phyloP scores from a whole-genome alignment of 2,888 invertebrate genomes.

The Leuctra nigra region DNA sequence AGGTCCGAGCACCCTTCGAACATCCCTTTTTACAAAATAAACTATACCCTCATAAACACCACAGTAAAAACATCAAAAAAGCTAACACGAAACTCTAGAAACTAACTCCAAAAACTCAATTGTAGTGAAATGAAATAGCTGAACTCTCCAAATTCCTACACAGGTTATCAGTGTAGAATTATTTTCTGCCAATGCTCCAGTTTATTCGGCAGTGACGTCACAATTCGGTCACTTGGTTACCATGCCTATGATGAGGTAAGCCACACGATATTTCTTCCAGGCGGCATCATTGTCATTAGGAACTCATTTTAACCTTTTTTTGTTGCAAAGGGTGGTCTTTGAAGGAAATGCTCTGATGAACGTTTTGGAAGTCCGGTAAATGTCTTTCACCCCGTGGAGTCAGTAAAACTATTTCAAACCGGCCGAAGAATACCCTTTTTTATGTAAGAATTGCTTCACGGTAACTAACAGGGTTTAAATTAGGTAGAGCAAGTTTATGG shows the following conservation, averaged over 20 bases:
- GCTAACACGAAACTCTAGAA: background rate
- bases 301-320: conserved; percentile 17
- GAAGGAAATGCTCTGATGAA: background rate
- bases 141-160: too few relatives aligned
- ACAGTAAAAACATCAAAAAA: background rate
- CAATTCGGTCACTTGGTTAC: too few relatives aligned
- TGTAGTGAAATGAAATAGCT: too few relatives aligned
- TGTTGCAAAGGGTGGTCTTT: conserved; percentile 14
- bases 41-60: background rate
- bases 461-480: too few relatives aligned
- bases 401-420: conserved; percentile 2
- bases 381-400: conserved; percentile 1
- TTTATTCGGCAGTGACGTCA: too few relatives aligned
- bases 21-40: conserved; percentile 3
- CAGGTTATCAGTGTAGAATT: too few relatives aligned
- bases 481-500: too few relatives aligned
- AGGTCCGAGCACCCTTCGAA: conserved; percentile 1
- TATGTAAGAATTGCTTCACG: too few relatives aligned
- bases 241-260: conserved; percentile 22
- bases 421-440: too few relatives aligned
- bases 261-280: conserved; percentile 20
- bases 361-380: conserved; percentile 3
- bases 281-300: conserved; percentile 18
- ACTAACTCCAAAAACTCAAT: too few relatives aligned
- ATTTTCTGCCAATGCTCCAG: too few relatives aligned